phyloP scores from a whole-genome alignment of 2,888 invertebrate genomes.

The Cybosia mesomella region DNA sequence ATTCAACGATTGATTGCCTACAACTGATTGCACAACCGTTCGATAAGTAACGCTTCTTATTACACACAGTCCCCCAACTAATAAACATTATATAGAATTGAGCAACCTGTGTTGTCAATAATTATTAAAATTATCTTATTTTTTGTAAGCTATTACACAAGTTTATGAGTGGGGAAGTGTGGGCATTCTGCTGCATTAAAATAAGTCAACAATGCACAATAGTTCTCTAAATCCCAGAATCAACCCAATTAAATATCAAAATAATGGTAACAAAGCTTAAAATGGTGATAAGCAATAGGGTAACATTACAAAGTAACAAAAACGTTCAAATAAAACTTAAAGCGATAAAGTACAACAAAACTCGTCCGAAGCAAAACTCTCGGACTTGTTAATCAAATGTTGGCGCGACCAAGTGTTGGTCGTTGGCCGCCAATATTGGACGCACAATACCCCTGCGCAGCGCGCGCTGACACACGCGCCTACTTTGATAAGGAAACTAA shows the following conservation, averaged over 20 bases:
- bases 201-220: conserved; percentile 59
- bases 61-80: conserved; percentile 56
- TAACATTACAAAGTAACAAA: conserved; percentile 66
- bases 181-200: conserved; percentile 40
- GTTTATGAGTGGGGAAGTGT: conserved; percentile 36
- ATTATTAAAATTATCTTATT: conserved; percentile 35
- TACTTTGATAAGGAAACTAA: conserved; percentile 63
- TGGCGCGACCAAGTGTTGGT: conserved; percentile 70
- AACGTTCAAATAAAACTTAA: conserved; percentile 70
- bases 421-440: conserved; percentile 65
- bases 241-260: conserved; percentile 66
- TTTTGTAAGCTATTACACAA: conserved; percentile 25
- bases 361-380: conserved; percentile 62
- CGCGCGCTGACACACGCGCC: conserved; percentile 61
- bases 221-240: conserved; percentile 46
- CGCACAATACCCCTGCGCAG: conserved; percentile 48
- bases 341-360: conserved; percentile 68
- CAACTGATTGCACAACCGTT: conserved; percentile 63
- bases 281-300: conserved; percentile 74
- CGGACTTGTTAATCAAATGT: conserved; percentile 76
- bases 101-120: conserved; percentile 40
- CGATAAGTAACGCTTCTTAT: conserved; percentile 61
- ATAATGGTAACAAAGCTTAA: conserved; percentile 79
- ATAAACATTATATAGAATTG: conserved; percentile 50
- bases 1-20: conserved; percentile 56